These are phyloP conservation scores for Tetramorium parvispinum DNA, from an alignment of 1,140 invertebrate genomes.

Conservation along the genomic window DNA sequence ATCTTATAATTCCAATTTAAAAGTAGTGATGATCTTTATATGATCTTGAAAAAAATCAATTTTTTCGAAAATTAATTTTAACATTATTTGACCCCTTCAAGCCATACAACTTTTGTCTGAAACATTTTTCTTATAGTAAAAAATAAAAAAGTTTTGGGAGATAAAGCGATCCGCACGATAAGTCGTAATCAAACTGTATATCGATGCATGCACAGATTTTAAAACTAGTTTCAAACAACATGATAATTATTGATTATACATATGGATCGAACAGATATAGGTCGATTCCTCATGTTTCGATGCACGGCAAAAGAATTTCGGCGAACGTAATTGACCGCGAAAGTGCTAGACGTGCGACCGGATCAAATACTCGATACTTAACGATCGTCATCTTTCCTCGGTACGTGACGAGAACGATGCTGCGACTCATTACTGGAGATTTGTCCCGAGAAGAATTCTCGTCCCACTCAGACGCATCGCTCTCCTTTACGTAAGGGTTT, in stretches of 20 bases:
- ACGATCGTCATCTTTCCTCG: constrained; percentile 54
- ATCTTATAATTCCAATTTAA: no score
- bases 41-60: no score
- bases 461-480: constrained; percentile 55
- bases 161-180: not conserved
- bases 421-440: constrained; percentile 81
- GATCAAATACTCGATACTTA: constrained; percentile 40
- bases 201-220: not conserved
- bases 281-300: not conserved
- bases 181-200: not conserved
- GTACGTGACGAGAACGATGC: constrained; percentile 82
- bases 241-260: constrained; percentile 2
- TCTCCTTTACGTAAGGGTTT: constrained; percentile 41
- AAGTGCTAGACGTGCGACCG: not conserved
- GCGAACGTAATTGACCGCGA: constrained; percentile 18
- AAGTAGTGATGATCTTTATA: no score
- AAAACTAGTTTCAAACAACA: not conserved
- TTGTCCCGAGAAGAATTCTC: constrained; percentile 81
- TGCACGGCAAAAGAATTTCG: not conserved
- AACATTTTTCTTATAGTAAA: no score
- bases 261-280: not conserved
- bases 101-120: no score
- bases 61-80: no score
- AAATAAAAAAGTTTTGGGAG: no score
- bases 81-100: no score